Base-by-base conservation (phyloP, 2,113 vertebrate genomes). In the Triplophysa tibetana region DNA sequence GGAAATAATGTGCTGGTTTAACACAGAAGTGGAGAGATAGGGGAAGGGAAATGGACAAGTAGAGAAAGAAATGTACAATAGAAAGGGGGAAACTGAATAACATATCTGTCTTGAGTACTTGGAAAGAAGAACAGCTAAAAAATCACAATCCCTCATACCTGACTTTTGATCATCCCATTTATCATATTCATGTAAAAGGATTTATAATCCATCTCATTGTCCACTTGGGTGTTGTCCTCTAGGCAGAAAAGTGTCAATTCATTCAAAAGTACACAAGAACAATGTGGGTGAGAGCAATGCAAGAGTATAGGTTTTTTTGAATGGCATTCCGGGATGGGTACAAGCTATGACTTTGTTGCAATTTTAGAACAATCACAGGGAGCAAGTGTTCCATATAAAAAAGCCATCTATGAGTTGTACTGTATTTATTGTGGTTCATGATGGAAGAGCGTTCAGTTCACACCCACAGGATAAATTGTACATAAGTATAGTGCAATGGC, bases 201-300 rank as follows among this genome's bases (percentile, higher is more conserved):
- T 19, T 70, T 56, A 56, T 21, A 38, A 72, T 72, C 50, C 13
- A 48, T 52, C n/a, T 38, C 19, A 56, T 19, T 9, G 13, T 10
- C 5, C 26, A 38, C 50, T 56, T 3, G 52, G 29, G 17, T 58
- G 24, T 38, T 38, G 26, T 72, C 62, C 14, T 63, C 11, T 50
- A 43, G 41, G 58, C 58, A 54, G 8, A 67, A 73, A 10, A 52
- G 11, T 70, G 75, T 45, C 66, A 78, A 75, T 82, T 83, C 75
- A 85, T 78, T 86, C 84, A 83, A 80, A 69, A 76, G 52, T 70
- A 82, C 83, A 83, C 77, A 69, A 76, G 43, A 75, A 82, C 63
- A 75, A 62, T 23, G 50, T 75, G 21, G 26, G 23, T 38, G n/a
- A 8, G 62, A 64, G 17, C 21, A 72, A 19, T 17, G 33, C 38